Conservation (phyloP, 2,797 vertebrate species). For the Craterocephalus amniculus region DNA sequence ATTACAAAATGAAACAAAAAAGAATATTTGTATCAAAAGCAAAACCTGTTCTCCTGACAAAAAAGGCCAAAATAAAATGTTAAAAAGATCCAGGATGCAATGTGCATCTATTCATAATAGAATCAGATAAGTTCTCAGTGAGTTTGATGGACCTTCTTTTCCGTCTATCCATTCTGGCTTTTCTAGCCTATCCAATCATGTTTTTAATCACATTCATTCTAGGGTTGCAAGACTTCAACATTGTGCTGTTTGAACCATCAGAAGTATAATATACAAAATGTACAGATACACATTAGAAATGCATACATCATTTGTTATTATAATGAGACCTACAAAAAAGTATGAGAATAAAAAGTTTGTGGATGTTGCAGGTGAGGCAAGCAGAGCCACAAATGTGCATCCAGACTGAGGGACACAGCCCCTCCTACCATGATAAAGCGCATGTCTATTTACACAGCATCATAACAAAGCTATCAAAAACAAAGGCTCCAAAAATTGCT, state of each 20-base stretch:
- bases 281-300: slow-evolving; percentile 96
- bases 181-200: slow-evolving; percentile 46
- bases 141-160: slow-evolving; percentile 39
- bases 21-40: slow-evolving; percentile 73
- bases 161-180: slow-evolving; percentile 45
- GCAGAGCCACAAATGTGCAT: slow-evolving; percentile 80
- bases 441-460: slow-evolving; percentile 90
- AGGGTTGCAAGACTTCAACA: slow-evolving; percentile 85
- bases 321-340: slow-evolving; percentile 95
- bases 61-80: slow-evolving; percentile 56
- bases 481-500: slow-evolving; percentile 90
- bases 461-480: slow-evolving; percentile 90
- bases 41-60: slow-evolving; percentile 59
- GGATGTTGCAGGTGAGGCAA: slow-evolving; percentile 89
- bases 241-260: slow-evolving; percentile 96
- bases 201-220: slow-evolving; percentile 64
- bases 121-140: slow-evolving; percentile 42
- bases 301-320: slow-evolving; percentile 92
- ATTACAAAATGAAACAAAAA: slow-evolving; percentile 64
- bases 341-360: slow-evolving; percentile 89
- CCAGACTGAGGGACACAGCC: slow-evolving; percentile 77
- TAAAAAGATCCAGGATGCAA: slow-evolving; percentile 42
- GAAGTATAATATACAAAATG: slow-evolving; percentile 91
- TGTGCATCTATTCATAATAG: slow-evolving; percentile 46
- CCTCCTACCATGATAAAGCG: slow-evolving; percentile 84